A percentile compares a stretch with the other conserved stretches of the same genome.
phyloP scores from a whole-genome alignment of 2,888 invertebrate species.

The Biston betularia region DNA sequence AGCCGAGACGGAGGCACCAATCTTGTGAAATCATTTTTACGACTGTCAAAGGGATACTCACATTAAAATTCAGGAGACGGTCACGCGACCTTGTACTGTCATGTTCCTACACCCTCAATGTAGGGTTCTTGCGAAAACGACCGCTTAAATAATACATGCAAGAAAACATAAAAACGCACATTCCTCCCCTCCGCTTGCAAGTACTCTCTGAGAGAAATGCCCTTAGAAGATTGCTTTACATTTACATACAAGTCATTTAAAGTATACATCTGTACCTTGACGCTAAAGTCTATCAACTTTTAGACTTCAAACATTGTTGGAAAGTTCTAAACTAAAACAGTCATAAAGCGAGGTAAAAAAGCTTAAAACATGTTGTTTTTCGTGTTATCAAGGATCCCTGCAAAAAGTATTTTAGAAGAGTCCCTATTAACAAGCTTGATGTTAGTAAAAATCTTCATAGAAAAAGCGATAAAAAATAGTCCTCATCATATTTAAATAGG shows the following conservation, averaged over 20 bases:
- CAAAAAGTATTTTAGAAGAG: no score
- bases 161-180: conserved; percentile 48
- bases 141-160: conserved; percentile 51
- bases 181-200: conserved; percentile 37
- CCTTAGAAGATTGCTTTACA: conserved; percentile 42
- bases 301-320: conserved; percentile 35
- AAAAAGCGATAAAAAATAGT: no score
- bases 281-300: conserved; percentile 35
- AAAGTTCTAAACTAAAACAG: conserved; percentile 41
- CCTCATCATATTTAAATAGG: no score
- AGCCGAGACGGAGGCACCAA: conserved; percentile 49
- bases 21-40: conserved; percentile 76
- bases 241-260: conserved; percentile 34
- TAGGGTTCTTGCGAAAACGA: conserved; percentile 60
- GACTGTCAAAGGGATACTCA: conserved; percentile 77
- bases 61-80: conserved; percentile 81
- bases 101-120: conserved; percentile 57
- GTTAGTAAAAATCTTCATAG: no score
- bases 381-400: conserved; percentile 26
- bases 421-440: no score
- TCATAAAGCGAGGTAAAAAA: conserved; percentile 44
- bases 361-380: conserved; percentile 34
- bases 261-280: conserved; percentile 18
- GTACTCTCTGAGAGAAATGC: conserved; percentile 38
- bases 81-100: conserved; percentile 72